Percentiles rank a stretch among this genome's conserved stretches.
phyloP scores from a whole-genome alignment of 2,888 invertebrate genomes.

The Ochropleura leucogaster region DNA sequence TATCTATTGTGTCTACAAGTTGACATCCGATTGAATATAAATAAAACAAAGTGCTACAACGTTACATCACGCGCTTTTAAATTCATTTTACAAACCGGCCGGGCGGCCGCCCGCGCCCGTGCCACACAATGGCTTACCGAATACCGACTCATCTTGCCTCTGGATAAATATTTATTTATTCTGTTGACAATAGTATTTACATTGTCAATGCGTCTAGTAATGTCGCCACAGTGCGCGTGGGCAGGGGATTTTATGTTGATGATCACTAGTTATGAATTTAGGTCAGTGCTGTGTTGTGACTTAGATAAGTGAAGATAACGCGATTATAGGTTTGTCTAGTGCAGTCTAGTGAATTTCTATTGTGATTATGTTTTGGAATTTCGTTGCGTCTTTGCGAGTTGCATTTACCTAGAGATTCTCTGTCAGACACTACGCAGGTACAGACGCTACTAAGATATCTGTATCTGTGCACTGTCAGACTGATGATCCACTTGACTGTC shows the following conservation, averaged over 20 bases:
- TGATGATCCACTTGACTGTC: background rate
- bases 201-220: slow-evolving; percentile 83
- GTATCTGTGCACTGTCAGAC: background rate
- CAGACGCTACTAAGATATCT: background rate
- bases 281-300: slow-evolving; percentile 79
- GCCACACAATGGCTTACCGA: slow-evolving; percentile 79
- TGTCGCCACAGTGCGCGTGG: slow-evolving; percentile 84
- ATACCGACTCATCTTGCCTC: slow-evolving; percentile 84
- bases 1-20: slow-evolving; percentile 58
- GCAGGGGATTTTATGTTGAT: slow-evolving; percentile 82
- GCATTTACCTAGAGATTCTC: background rate
- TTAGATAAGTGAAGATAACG: slow-evolving; percentile 72
- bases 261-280: slow-evolving; percentile 83
- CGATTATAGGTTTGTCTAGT: slow-evolving; percentile 54
- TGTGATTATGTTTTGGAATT: background rate
- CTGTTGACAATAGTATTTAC: slow-evolving; percentile 90
- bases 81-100: slow-evolving; percentile 75
- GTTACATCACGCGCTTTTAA: slow-evolving; percentile 76
- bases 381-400: background rate
- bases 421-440: background rate
- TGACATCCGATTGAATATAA: slow-evolving; percentile 61
- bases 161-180: slow-evolving; percentile 89
- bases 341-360: slow-evolving; percentile 45
- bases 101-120: slow-evolving; percentile 77
- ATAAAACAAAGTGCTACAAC: slow-evolving; percentile 61